Evolutionary conservation across 1,140 invertebrate genomes (phyloP).

Genomic region (Cydia fagiglandana): DNA sequence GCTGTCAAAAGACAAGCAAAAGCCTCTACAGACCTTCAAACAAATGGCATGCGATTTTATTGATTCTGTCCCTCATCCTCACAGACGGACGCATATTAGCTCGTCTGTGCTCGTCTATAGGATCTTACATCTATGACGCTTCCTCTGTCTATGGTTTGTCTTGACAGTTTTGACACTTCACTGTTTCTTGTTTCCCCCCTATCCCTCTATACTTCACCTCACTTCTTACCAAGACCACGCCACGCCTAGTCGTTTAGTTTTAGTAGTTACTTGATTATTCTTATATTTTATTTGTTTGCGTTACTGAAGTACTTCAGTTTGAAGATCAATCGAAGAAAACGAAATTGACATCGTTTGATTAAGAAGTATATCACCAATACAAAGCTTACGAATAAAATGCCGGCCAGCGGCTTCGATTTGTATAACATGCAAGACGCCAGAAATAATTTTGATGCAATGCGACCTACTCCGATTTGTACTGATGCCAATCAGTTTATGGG

Average conservation of each 20-base stretch:
- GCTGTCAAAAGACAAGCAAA: not conserved
- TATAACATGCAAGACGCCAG: slow-evolving; percentile 69
- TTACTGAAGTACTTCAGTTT: not conserved
- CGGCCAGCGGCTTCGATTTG: slow-evolving; percentile 64
- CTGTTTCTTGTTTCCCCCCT: too few relatives aligned
- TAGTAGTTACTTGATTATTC: not conserved
- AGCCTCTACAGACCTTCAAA: too few relatives aligned
- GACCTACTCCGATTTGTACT: slow-evolving; percentile 63
- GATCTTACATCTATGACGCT: too few relatives aligned
- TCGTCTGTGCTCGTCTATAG: too few relatives aligned
- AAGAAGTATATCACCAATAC: not conserved
- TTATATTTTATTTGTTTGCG: not conserved
- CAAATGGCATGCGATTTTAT: too few relatives aligned
- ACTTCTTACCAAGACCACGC: not conserved
- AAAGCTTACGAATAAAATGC: slow-evolving; percentile 50
- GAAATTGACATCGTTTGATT: not conserved
- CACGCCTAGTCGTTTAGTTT: not conserved
- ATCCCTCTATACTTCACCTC: too few relatives aligned
- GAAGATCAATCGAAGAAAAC: not conserved
- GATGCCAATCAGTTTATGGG: slow-evolving; percentile 64
- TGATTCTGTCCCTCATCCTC: too few relatives aligned
- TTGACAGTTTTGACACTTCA: too few relatives aligned
- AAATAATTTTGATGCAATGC: slow-evolving; percentile 71
- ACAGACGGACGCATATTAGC: too few relatives aligned
- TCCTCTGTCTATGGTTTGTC: too few relatives aligned